These are phyloP conservation scores for Parasteatoda lunata DNA, from an alignment of 2,888 invertebrate species.

Conservation along the genomic window DNA sequence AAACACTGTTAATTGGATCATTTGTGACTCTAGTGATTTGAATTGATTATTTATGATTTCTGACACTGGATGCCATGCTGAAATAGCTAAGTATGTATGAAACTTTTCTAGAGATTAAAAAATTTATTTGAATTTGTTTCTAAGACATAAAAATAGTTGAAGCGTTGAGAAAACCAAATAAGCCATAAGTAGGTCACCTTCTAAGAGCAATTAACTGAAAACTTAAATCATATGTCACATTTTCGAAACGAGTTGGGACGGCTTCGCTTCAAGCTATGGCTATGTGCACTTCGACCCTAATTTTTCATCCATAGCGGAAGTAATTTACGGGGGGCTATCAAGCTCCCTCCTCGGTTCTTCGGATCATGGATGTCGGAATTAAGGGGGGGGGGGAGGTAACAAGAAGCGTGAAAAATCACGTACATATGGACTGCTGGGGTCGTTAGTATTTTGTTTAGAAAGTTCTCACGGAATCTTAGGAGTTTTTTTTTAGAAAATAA, in stretches of 20 bases:
- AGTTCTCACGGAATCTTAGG: background rate
- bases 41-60: too few species aligned
- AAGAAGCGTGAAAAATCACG: constrained; percentile 16
- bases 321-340: background rate
- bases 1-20: too few species aligned
- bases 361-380: background rate
- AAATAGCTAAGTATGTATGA: too few species aligned
- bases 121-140: too few species aligned
- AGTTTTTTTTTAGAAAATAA: too few species aligned
- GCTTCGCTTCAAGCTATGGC: background rate
- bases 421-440: constrained; percentile 6
- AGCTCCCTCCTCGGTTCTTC: background rate
- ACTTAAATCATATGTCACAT: background rate
- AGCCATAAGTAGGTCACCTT: too few species aligned
- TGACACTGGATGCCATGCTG: too few species aligned
- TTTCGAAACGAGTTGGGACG: background rate
- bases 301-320: constrained; percentile 22
- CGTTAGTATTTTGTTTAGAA: constrained; percentile 11
- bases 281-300: background rate
- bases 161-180: too few species aligned
- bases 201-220: background rate
- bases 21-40: too few species aligned
- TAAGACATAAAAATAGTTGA: too few species aligned
- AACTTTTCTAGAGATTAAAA: too few species aligned
- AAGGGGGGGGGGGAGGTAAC: background rate